phyloP scores from a whole-genome alignment of 1,140 invertebrate genomes.

The Aplysia californica region DNA sequence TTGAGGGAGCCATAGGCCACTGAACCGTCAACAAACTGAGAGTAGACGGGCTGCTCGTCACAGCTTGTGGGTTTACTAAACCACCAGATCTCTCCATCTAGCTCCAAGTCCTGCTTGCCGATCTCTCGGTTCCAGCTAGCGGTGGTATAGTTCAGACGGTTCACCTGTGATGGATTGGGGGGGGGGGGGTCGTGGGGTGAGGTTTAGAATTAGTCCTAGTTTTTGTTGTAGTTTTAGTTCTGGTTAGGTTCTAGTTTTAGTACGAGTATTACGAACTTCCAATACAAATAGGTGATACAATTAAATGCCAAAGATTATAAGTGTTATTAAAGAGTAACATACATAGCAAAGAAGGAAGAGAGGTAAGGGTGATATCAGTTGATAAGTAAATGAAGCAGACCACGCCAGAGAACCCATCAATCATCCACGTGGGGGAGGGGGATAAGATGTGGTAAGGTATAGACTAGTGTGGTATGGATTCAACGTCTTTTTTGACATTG shows the following conservation, averaged over 20 bases:
- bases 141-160: slow-evolving; percentile 11
- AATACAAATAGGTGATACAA: not conserved
- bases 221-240: not conserved
- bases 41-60: slow-evolving; percentile 27
- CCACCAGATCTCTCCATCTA: slow-evolving; percentile 21
- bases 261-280: not conserved
- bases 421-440: too few species aligned
- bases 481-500: too few species aligned
- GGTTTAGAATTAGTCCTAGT: not conserved
- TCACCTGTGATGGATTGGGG: slow-evolving; percentile 21
- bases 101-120: not conserved
- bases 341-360: too few species aligned
- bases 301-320: too few species aligned
- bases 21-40: slow-evolving; percentile 33
- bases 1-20: slow-evolving; percentile 19
- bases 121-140: not conserved
- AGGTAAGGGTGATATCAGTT: too few species aligned
- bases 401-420: too few species aligned
- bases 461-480: too few species aligned
- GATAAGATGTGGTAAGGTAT: too few species aligned
- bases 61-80: slow-evolving; percentile 25
- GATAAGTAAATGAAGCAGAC: too few species aligned
- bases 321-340: too few species aligned
- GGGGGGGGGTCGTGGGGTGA: not conserved
- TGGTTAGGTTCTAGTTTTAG: too few species aligned